These are phyloP conservation scores for Platycercus adscitus DNA, from an alignment of 2,113 vertebrate genomes.

Conservation along the genomic window DNA sequence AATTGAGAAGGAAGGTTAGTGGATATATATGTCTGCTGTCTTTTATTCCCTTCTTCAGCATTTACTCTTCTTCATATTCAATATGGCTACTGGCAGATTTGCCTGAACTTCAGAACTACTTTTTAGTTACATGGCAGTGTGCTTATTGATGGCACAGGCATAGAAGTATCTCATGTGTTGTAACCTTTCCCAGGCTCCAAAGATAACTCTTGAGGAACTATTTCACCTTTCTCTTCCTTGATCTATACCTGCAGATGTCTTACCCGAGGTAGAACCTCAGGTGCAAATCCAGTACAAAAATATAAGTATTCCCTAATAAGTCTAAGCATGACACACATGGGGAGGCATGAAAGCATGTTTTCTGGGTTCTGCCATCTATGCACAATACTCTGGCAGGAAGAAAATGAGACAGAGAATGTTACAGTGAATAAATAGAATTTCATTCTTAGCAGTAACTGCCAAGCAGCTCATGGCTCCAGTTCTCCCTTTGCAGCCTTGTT, in stretches of 20 bases:
- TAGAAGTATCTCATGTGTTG: not conserved
- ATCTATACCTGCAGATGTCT: not conserved
- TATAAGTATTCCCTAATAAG: not conserved
- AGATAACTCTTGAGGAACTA: not conserved
- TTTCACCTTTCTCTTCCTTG: not conserved
- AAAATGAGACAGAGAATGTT: slow-evolving; percentile 12
- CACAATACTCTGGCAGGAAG: not conserved
- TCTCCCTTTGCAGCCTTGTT: slow-evolving; percentile 17
- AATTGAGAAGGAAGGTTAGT: not conserved
- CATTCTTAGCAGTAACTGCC: not conserved
- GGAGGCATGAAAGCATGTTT: not conserved
- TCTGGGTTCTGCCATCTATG: not conserved
- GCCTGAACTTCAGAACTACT: not conserved
- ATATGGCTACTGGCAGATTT: not conserved
- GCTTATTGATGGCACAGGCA: not conserved
- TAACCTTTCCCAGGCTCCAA: not conserved
- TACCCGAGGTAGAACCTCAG: not conserved
- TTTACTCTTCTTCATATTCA: not conserved
- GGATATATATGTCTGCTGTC: not conserved
- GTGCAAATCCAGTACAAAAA: not conserved
- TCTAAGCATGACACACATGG: not conserved
- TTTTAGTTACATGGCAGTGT: not conserved
- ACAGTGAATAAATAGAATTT: not conserved
- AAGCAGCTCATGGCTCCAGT: slow-evolving; percentile 17
- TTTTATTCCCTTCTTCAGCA: not conserved